Conservation (phyloP, 2,113 vertebrate genomes). For the Panthera uncia region DNA sequence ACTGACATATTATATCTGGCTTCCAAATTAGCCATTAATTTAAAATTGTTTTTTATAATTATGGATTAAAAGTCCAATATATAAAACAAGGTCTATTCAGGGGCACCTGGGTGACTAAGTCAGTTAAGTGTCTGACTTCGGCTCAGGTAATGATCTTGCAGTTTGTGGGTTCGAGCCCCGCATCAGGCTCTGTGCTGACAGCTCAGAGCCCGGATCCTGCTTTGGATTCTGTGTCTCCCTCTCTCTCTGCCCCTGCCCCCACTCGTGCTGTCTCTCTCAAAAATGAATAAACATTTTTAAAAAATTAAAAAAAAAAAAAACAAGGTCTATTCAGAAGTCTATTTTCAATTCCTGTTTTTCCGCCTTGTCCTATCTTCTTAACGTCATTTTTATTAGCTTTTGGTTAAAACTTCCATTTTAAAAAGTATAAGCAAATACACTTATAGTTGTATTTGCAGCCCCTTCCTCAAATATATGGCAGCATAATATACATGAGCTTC, state of each 20-base stretch:
- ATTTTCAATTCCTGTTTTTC: neutral
- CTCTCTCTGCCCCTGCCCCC: too few species aligned
- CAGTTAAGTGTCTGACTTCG: too few species aligned
- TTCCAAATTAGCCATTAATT: neutral
- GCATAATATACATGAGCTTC: neutral
- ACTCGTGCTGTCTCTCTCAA: too few species aligned
- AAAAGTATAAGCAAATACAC: neutral
- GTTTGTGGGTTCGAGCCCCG: too few species aligned
- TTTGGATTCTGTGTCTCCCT: too few species aligned
- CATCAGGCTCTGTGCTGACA: too few species aligned
- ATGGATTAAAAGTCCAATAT: neutral
- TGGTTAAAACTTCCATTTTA: neutral
- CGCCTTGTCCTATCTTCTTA: neutral
- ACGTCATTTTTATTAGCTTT: neutral
- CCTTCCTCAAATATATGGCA: neutral
- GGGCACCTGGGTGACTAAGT: too few species aligned
- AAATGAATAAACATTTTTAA: too few species aligned
- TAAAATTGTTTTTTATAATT: neutral
- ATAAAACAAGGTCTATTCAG: neutral
- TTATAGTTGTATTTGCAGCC: neutral
- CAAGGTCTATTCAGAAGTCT: neutral
- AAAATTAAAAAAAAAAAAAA: neutral
- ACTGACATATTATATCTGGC: neutral
- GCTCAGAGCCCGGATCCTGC: too few species aligned
- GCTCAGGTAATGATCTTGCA: too few species aligned